Evolutionary conservation across 2,113 vertebrate species (phyloP).

Genomic region (Podocnemis expansa): DNA sequence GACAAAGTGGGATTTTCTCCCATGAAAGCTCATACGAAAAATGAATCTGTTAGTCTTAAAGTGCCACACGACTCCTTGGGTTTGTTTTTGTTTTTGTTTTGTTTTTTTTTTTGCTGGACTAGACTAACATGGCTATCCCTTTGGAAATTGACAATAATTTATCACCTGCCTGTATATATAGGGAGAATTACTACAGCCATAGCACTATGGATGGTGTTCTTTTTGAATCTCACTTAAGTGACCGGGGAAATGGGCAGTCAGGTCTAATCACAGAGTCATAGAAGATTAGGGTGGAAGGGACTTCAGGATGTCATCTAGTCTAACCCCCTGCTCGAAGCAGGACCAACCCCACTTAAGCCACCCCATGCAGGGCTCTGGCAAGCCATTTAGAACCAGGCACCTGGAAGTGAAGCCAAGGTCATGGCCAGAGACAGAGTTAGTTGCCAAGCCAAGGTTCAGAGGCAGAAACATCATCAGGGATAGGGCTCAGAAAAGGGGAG

Average conservation of each 20-base stretch:
- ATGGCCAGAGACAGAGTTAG: neutral
- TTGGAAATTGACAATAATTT: neutral
- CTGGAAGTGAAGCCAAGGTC: neutral
- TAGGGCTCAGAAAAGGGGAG: neutral
- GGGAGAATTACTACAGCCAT: neutral
- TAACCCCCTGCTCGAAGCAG: no score
- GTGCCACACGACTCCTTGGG: no score
- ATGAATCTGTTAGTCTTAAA: no score
- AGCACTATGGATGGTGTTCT: neutral
- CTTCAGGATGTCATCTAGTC: no score
- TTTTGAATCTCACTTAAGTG: neutral
- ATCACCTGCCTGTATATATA: neutral
- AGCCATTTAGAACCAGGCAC: neutral
- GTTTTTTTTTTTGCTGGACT: no score
- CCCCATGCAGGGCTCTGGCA: no score
- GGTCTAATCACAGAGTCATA: neutral
- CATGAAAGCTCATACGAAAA: no score
- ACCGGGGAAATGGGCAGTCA: neutral
- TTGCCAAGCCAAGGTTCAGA: neutral
- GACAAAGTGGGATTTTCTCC: no score
- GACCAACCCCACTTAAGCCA: no score
- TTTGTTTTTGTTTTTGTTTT: no score
- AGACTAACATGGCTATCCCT: no score
- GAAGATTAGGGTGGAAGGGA: no score
- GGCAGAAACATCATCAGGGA: neutral